Conservation (phyloP, 2,888 invertebrate genomes). For the Atethmia centrago region DNA sequence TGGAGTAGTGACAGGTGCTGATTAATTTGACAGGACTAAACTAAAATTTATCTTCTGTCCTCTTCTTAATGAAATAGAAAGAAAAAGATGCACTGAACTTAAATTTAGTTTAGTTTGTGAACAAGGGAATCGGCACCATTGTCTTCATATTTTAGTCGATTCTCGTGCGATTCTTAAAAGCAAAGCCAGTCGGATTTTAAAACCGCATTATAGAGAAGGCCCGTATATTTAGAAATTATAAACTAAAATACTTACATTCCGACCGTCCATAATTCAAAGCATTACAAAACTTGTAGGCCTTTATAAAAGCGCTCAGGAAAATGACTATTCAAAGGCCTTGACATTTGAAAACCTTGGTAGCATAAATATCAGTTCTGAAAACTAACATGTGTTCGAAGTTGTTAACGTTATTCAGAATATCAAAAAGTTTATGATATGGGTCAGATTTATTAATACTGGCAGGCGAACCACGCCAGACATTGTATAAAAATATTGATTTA, state of each 20-base stretch:
- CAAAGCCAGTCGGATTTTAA: neutral
- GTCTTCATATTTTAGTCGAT: neutral
- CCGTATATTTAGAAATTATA: neutral
- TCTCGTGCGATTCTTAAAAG: neutral
- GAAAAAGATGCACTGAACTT: too few species aligned
- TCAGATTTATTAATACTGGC: slow-evolving; percentile 12
- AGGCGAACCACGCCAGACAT: slow-evolving; percentile 4
- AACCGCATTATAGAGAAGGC: neutral
- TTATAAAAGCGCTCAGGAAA: slow-evolving; percentile 11
- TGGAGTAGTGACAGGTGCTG: too few species aligned
- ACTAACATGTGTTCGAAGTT: slow-evolving; percentile 30
- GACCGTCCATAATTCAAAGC: neutral
- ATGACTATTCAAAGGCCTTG: slow-evolving; percentile 21
- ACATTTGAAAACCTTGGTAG: slow-evolving; percentile 39
- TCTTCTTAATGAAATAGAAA: too few species aligned
- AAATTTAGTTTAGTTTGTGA: too few species aligned
- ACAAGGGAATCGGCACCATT: too few species aligned
- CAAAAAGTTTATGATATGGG: slow-evolving; percentile 28
- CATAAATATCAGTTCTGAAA: slow-evolving; percentile 27
- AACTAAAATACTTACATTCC: slow-evolving; percentile 5
- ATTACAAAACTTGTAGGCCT: slow-evolving; percentile 16
- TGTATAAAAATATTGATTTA: slow-evolving; percentile 36
- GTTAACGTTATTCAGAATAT: slow-evolving; percentile 29
- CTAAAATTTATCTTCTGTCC: too few species aligned
- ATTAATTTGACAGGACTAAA: too few species aligned